A percentile compares a stretch with the other conserved stretches of the same genome.
Evolutionary conservation across 2,888 invertebrate genomes (phyloP).

Genomic region (Thera obeliscata): DNA sequence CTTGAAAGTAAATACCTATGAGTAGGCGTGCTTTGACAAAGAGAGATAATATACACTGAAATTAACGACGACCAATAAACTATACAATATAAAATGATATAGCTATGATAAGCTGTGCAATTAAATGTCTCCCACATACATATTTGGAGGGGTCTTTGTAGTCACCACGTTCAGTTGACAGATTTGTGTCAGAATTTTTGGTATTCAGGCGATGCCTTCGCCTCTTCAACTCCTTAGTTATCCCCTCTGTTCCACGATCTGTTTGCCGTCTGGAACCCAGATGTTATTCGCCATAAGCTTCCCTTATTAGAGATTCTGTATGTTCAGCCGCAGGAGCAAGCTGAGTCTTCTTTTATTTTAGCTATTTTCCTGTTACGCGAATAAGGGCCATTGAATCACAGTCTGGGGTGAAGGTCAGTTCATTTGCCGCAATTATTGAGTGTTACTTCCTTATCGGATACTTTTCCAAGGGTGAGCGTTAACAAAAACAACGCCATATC

Average conservation of each 20-base stretch:
- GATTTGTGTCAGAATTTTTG: no score
- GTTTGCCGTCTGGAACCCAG: conserved; percentile 80
- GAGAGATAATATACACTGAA: no score
- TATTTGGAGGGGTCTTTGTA: no score
- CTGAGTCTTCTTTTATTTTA: conserved; percentile 70
- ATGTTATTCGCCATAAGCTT: conserved; percentile 81
- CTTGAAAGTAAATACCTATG: background rate
- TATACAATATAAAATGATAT: no score
- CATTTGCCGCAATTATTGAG: conserved; percentile 26
- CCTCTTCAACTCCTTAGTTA: background rate
- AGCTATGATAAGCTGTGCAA: no score
- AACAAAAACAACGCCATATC: background rate
- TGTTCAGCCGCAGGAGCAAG: conserved; percentile 66
- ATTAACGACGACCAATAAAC: no score
- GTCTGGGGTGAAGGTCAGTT: conserved; percentile 26
- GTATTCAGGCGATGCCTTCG: no score
- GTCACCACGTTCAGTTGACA: no score
- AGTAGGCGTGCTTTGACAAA: no score
- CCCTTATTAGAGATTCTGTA: conserved; percentile 81
- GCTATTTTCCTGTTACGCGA: conserved; percentile 53
- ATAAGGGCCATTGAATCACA: conserved; percentile 23
- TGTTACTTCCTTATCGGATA: conserved; percentile 17
- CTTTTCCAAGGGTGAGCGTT: background rate
- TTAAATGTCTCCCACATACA: no score
- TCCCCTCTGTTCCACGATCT: conserved; percentile 48